Evolutionary conservation across 2,113 vertebrate genomes (phyloP), one percentile per base, ranked within the genome.

Genomic region (Stegostoma tigrinum): DNA sequence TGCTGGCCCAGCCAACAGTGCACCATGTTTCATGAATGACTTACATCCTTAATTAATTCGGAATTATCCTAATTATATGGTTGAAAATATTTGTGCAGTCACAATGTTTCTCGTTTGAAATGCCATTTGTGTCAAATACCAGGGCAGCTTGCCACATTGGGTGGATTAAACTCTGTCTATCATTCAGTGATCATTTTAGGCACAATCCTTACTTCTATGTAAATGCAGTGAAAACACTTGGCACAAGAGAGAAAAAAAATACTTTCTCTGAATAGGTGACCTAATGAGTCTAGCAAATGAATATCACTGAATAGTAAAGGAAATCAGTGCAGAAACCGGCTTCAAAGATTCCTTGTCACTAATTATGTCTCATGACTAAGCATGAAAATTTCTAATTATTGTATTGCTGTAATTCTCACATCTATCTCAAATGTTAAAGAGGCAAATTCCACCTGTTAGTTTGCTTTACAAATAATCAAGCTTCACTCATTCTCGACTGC

Each of bases 241-340:
- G 68, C 42, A 2, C 67, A 52, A 52, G 94, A 34, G 94, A 75
- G 75, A 95, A 61, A 68, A 75, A 95, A 95, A 72, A 75, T 72
- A 52, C 42, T 52, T 72, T 95, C 68, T 95, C 38, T 95, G 67
- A 75, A 52, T 52, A 95, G 94, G 24, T 95, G 94, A 95, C 68
- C 94, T 95, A 95, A 95, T 95, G 94, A 95, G 94, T 68, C 94
- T 45, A 72, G 67, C 67, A 95, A 70, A 95, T 72, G 52, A 95
- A 70, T 70, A 95, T 72, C 42, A 68, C 94, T 52, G 94, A 95
- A 95, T 42, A 42, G 68, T 48, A 72, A 70, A 72, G 67, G 67
- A 72, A 72, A 72, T 95, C 94, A 95, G 61, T 68, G 66, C 91
- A 27, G 91, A 67, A 42, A 94, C 17, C 45, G 68, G 52, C 67